phyloP scores from a whole-genome alignment of 2,888 invertebrate species.

The Antheraea assamensis region DNA sequence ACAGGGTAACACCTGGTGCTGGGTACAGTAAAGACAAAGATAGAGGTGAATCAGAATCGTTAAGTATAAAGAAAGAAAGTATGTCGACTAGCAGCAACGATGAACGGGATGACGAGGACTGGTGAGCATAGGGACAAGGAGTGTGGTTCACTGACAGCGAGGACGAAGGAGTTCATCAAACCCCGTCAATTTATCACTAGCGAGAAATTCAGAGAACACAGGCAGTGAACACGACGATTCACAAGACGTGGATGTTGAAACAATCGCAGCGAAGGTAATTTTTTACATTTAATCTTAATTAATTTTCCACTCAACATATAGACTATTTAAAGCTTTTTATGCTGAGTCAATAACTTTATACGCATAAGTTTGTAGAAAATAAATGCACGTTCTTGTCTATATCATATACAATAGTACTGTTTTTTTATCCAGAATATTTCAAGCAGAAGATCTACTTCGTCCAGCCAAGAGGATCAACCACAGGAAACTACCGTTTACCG shows the following conservation, averaged over 20 bases:
- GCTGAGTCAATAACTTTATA: not conserved
- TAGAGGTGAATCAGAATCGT: constrained; percentile 65
- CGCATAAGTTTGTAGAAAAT: not conserved
- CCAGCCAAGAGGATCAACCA: constrained; percentile 77
- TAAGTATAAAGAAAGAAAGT: constrained; percentile 78
- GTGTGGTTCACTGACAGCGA: constrained; percentile 77
- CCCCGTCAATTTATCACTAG: constrained; percentile 90
- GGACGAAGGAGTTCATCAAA: constrained; percentile 89
- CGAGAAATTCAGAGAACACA: constrained; percentile 80
- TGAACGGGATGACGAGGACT: constrained; percentile 78
- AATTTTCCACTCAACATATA: not conserved
- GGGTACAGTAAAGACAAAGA: constrained; percentile 78
- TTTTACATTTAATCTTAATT: not conserved
- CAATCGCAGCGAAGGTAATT: constrained; percentile 76
- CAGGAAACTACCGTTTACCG: constrained; percentile 79
- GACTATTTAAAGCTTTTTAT: not conserved
- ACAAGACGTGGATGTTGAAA: constrained; percentile 80
- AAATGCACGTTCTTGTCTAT: constrained; percentile 3
- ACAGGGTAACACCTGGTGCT: constrained; percentile 71
- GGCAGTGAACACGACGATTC: constrained; percentile 82
- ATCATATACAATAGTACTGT: not conserved
- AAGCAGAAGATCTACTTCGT: constrained; percentile 76
- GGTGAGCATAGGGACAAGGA: constrained; percentile 80
- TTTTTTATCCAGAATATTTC: constrained; percentile 63
- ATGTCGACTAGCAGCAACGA: constrained; percentile 80